Base-by-base conservation (phyloP, 2,113 vertebrate species). In the Todiramphus saurophagus region DNA sequence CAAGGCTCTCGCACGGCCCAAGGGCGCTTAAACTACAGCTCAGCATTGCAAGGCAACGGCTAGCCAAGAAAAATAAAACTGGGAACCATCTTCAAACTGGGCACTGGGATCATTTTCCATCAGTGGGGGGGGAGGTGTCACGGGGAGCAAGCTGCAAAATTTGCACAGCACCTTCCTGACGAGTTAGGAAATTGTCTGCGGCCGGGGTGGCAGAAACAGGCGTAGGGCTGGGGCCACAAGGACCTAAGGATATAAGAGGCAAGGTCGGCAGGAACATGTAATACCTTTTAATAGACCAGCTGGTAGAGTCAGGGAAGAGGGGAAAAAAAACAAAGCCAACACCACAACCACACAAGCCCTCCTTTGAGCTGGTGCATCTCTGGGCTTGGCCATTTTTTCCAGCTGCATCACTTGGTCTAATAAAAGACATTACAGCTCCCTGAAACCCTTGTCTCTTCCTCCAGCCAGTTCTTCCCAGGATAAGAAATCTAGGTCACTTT, bases 351-450 rank as follows among this genome's bases (percentile, higher is more conserved):
- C 75, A 92, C 73, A 96, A 94, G 39, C 48, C 44, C 53, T 95
- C 43, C 87, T 91, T 91, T 95, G 83, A 95, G 91, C 66, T 67
- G 60, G 41, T 50, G 66, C 80, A 95, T 48, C 93, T 96, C 75
- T 3, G 0, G 19, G 69, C 77, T 48, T 66, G 81, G 48, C 94
- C 83, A 53, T 95, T 97, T 95, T 97, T 94, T 84, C 93, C 91
- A 91, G 83, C 94, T 89, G 83, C 79, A 89, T 92, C 86, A 89
- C 31, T 94, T 21, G 33, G 73, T 87, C 89, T 96, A 95, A 94
- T 89, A 84, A 94, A 96, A 94, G 83, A 70, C 48, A 62, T 73
- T 15, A 82, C 11, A 0, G 10, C 46, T 94, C 68, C 83, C 94
- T 77, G 30, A 37, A 86, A 73, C 48, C 89, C 91, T 53, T 20